Conservation (phyloP, 2,888 invertebrate species). For the Antitype chi region DNA sequence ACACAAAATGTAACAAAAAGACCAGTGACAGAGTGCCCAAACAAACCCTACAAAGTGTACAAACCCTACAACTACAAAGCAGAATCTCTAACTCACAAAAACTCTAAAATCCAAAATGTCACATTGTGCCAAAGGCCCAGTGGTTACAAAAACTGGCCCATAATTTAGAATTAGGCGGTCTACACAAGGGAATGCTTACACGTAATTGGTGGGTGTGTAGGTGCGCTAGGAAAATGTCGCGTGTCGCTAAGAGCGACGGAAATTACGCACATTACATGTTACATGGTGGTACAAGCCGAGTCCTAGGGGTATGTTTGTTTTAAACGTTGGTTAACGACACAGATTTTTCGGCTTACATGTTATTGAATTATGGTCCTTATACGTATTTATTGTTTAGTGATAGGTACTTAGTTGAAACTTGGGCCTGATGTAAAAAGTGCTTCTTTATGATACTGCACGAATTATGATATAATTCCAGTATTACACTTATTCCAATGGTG, state of each 20-base stretch:
- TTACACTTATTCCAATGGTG: background rate
- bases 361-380: background rate
- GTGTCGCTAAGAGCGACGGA: constrained; percentile 52
- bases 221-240: constrained; percentile 55
- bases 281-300: background rate
- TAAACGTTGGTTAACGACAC: background rate
- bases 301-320: constrained; percentile 47
- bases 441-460: background rate
- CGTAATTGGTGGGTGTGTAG: constrained; percentile 60
- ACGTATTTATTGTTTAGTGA: background rate
- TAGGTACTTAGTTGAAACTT: background rate
- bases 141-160: constrained; percentile 54
- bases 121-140: constrained; percentile 4
- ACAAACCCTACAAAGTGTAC: background rate
- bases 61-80: background rate
- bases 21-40: too few relatives aligned
- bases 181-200: constrained; percentile 61
- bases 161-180: constrained; percentile 61
- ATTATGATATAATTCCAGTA: background rate
- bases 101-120: constrained; percentile 23
- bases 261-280: constrained; percentile 59
- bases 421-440: background rate
- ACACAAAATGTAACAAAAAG: background rate
- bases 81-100: constrained; percentile 6
- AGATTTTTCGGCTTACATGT: background rate